Percentiles rank a stretch among this genome's conserved stretches.
Conservation (phyloP, 2,113 vertebrate genomes). For the Serilophus lunatus region DNA sequence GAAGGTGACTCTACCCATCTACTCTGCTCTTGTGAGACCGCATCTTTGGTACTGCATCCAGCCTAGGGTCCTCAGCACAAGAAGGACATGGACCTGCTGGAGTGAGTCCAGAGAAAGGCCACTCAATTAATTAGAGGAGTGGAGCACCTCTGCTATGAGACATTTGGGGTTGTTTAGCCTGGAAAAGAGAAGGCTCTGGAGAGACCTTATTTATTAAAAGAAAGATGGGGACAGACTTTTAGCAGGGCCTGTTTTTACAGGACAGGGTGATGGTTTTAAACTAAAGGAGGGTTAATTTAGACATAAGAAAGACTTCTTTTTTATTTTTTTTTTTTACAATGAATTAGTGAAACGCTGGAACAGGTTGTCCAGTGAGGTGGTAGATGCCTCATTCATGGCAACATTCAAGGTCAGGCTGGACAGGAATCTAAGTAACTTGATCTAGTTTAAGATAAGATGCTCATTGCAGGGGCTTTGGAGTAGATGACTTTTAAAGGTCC, state of each 20-base stretch:
- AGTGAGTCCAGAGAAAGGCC: not conserved
- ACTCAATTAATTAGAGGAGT: not conserved
- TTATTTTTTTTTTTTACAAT: no score
- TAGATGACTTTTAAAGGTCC: no score
- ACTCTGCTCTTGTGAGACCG: no score
- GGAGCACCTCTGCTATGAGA: not conserved
- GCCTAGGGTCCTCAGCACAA: not conserved
- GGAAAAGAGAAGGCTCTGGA: not conserved
- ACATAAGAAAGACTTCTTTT: not conserved
- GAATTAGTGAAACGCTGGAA: not conserved
- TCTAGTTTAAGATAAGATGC: not conserved
- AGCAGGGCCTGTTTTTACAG: no score
- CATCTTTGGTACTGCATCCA: not conserved
- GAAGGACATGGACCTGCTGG: rapidly evolving
- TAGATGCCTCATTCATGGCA: not conserved
- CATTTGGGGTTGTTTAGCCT: not conserved
- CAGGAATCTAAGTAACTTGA: not conserved
- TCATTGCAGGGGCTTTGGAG: not conserved
- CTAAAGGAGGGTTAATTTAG: not conserved
- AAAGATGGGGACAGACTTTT: not conserved
- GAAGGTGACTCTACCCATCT: not conserved
- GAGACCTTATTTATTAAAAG: not conserved
- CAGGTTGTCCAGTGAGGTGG: not conserved
- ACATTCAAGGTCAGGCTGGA: not conserved
- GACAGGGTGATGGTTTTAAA: not conserved